Conservation (phyloP, 2,113 vertebrate genomes). For the Nycticebus coucang region DNA sequence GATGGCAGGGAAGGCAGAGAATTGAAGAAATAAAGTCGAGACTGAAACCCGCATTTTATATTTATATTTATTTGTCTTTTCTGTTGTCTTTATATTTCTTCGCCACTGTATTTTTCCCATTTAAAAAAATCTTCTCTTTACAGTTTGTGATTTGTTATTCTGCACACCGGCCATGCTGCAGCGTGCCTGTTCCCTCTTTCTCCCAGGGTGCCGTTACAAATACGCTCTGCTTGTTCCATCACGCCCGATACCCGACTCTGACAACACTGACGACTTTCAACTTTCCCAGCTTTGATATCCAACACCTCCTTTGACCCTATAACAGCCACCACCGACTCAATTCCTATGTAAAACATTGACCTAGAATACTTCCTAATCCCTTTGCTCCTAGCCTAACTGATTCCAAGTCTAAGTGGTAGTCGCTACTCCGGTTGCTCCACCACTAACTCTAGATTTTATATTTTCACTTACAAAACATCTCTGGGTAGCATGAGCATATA, state of each 20-base stretch:
- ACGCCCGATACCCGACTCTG: not conserved
- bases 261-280: not conserved
- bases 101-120: not conserved
- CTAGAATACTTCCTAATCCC: not conserved
- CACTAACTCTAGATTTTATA: not conserved
- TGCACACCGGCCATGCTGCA: not conserved
- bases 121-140: not conserved
- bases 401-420: not conserved
- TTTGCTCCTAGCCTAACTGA: not conserved
- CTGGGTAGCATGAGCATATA: not conserved
- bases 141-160: not conserved
- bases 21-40: not conserved
- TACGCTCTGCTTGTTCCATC: not conserved
- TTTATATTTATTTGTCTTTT: not conserved
- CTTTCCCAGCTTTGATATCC: not conserved
- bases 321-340: not conserved
- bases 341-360: not conserved
- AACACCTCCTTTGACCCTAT: not conserved
- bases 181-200: not conserved
- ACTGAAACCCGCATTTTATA: not conserved
- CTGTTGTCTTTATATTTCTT: not conserved
- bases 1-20: not conserved
- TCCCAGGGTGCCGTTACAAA: not conserved
- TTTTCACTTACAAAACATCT: slow-evolving; percentile 24
- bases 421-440: not conserved